These are phyloP conservation scores for Tokudaia muenninki DNA, from an alignment of 2,797 vertebrate genomes.

Conservation along the genomic window DNA sequence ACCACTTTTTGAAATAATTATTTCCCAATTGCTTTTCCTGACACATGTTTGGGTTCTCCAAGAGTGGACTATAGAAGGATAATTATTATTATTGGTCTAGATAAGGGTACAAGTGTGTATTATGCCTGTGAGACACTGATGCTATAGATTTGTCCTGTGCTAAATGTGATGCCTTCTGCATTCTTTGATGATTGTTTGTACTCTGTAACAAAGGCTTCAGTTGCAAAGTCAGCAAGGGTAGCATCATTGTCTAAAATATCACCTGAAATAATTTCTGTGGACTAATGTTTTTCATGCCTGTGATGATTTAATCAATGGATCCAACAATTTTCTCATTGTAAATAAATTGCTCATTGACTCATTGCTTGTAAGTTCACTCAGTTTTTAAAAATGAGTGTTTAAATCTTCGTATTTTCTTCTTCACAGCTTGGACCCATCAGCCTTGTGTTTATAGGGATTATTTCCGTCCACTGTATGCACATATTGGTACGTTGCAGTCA, in stretches of 20 bases:
- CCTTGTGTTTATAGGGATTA: constrained; percentile 92
- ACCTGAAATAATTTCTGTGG: constrained; percentile 14
- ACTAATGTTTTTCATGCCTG: constrained; percentile 6
- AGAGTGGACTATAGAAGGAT: not conserved
- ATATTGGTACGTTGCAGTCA: constrained; percentile 94
- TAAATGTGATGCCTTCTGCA: not conserved
- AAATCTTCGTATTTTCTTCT: not conserved
- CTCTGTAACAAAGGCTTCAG: not conserved
- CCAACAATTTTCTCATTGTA: constrained; percentile 14
- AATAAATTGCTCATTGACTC: not conserved
- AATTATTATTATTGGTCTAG: not conserved
- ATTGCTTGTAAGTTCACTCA: constrained; percentile 16
- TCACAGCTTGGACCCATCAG: constrained; percentile 92
- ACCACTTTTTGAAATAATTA: not conserved
- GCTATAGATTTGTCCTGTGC: not conserved
- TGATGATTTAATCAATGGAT: constrained; percentile 39
- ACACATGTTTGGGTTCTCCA: not conserved
- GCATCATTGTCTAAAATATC: constrained; percentile 24
- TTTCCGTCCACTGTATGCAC: constrained; percentile 95
- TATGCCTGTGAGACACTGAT: not conserved
- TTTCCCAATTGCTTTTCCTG: not conserved
- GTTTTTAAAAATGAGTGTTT: constrained; percentile 54
- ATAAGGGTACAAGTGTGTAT: not conserved
- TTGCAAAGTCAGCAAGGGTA: not conserved
- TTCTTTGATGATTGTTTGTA: not conserved